Percentiles rank a stretch among this genome's conserved stretches.
phyloP scores from a whole-genome alignment of 2,888 invertebrate species.

The Monoplex corrugatus region DNA sequence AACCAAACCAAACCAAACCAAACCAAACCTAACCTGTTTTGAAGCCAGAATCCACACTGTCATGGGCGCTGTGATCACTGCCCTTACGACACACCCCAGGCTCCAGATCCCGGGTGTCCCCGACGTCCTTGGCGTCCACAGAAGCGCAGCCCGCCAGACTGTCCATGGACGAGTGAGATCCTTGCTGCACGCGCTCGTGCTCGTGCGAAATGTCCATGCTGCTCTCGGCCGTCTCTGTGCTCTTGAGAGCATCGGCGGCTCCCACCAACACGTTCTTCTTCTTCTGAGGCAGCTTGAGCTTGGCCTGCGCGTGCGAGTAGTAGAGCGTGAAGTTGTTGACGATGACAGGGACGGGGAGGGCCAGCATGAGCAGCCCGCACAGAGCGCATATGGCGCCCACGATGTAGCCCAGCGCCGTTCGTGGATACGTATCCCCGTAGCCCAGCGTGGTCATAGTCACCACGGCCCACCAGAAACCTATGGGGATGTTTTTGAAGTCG shows the following conservation, averaged over 20 bases:
- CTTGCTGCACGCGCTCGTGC: background rate
- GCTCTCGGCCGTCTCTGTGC: slow-evolving; percentile 44
- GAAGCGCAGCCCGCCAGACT: slow-evolving; percentile 38
- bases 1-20: background rate
- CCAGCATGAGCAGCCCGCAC: slow-evolving; percentile 78
- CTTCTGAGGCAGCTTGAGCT: slow-evolving; percentile 78
- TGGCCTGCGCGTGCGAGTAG: slow-evolving; percentile 80
- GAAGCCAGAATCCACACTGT: slow-evolving; percentile 66
- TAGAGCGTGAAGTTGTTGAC: slow-evolving; percentile 80
- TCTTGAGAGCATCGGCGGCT: slow-evolving; percentile 77
- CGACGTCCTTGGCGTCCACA: slow-evolving; percentile 45
- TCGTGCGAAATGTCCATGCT: slow-evolving; percentile 27
- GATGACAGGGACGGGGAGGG: slow-evolving; percentile 80
- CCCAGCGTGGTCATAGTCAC: slow-evolving; percentile 81
- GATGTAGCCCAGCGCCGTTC: slow-evolving; percentile 76
- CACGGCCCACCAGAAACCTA: slow-evolving; percentile 83
- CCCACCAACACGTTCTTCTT: slow-evolving; percentile 72
- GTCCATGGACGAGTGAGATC: slow-evolving; percentile 38
- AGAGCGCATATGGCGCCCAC: slow-evolving; percentile 78
- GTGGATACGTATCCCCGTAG: slow-evolving; percentile 79
- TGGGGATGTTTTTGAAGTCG: slow-evolving; percentile 81
- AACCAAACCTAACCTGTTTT: slow-evolving; percentile 58
- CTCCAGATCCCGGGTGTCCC: too few species aligned
- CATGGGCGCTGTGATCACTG: slow-evolving; percentile 69
- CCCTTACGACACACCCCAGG: slow-evolving; percentile 59